Evolutionary conservation across 1,140 invertebrate genomes (phyloP), one percentile per base, ranked within the genome.

Genomic region (Amyelois transitella): DNA sequence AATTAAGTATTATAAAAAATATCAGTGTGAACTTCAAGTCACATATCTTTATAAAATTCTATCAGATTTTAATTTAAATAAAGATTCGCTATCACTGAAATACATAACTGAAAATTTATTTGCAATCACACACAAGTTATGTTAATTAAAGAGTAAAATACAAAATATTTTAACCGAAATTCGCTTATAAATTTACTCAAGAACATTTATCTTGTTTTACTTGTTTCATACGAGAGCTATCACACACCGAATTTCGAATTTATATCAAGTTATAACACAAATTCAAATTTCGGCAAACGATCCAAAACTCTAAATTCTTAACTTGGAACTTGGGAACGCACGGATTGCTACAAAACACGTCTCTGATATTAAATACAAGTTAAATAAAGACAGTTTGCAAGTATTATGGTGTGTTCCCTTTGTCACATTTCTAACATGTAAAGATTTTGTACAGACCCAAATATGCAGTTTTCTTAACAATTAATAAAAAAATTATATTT

Each of bases 331-430:
- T 53, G 51, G 47, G 51, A 77, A 76, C 64, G 5, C 32, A 14
- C 32, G 32, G 32, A 38, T 38, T 80, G 71, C 56, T 53, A 51
- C 62, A 71, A 75, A 77, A 83, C 77, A 79, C 71, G 76, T 77
- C 70, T 58, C 64, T 64, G 51, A 81, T 81, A 85, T 85, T 82
- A 85, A 81, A 81, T 79, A 80, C 72, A 80, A 77, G 70, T 80
- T 81, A 78, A 80, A 80, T 85, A 83, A 81, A 81, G 77, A 85
- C 77, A 76, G 64, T 79, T 72, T 61, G 14, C 63, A 67, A 75
- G 78, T 75, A 76, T 8, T 38, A 14, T 38, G 32, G 8, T 38
- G 32, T 38, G 1, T 38, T 38, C 32, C 32, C 17, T 38, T 14
- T 38, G 32, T 2, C 32, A 2, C 32, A 12, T n/a, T 38, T 38